These are phyloP conservation scores for Penaeus chinensis DNA, from an alignment of 1,140 invertebrate species.

Conservation along the genomic window DNA sequence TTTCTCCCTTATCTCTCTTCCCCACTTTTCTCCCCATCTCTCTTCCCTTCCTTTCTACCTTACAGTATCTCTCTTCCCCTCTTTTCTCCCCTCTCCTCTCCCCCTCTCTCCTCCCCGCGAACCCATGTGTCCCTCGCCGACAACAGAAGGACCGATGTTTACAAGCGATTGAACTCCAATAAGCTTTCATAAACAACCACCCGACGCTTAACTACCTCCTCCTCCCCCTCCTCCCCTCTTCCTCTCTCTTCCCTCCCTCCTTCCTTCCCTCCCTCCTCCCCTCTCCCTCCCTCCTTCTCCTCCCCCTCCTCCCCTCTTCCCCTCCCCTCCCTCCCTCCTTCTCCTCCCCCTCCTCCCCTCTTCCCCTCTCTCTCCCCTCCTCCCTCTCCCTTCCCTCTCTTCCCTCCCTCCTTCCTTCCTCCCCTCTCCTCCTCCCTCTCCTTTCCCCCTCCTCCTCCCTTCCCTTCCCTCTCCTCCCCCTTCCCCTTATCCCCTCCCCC, in stretches of 20 bases:
- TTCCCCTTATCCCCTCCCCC: too few species aligned
- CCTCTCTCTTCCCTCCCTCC: not conserved
- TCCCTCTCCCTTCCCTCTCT: not conserved
- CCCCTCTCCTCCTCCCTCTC: too few species aligned
- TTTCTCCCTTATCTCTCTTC: not conserved
- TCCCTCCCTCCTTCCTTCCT: too few species aligned
- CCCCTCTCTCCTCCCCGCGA: not conserved
- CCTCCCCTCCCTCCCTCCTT: not conserved
- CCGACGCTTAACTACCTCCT: constrained; percentile 8
- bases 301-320: not conserved
- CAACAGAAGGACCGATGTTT: constrained; percentile 54
- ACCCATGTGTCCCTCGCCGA: not conserved
- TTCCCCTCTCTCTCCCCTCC: not conserved
- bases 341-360: not conserved
- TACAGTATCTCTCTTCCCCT: not conserved
- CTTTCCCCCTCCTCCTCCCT: too few species aligned
- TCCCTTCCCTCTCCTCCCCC: too few species aligned
- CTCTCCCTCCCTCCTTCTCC: not conserved
- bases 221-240: not conserved
- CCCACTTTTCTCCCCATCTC: not conserved
- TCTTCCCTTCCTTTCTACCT: not conserved
- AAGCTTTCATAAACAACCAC: constrained; percentile 44
- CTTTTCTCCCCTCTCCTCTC: not conserved
- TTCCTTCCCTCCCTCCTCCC: not conserved
- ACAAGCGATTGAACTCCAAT: constrained; percentile 60